Evolutionary conservation across 2,888 invertebrate species (phyloP), one percentile per base, ranked within the genome.

Genomic region (Sinopyrophorus schimmeli): DNA sequence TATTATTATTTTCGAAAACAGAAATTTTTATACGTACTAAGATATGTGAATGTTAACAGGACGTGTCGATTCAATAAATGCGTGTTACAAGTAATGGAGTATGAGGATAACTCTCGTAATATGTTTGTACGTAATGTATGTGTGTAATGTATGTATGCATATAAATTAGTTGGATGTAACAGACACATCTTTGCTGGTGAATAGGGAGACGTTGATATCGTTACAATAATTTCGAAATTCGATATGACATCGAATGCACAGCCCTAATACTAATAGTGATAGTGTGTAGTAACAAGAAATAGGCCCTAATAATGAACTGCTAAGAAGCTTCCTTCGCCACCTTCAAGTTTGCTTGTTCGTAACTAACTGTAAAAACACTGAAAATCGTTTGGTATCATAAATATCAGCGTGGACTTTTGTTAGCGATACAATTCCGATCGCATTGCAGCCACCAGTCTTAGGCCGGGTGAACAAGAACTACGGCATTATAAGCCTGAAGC

Each of bases 361-460:
- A 26, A 34, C 16, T 10, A 42, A 28, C 9, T 40, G 20, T 39
- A 27, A 5, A 28, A 30, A 30, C 31, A 17, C 21, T 10, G 30
- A 31, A 14, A 20, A 32, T 35, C 26, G 35, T 37, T 21, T 34
- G 20, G 11, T 21, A 21, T 21, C 34, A 21, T 17, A 24, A 43
- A 42, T 24, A 38, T 43, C 37, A 38, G 24, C 21, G 30, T 44
- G 37, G 38, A 26, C 43, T 49, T 34, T 27, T 20, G 30, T 38
- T 23, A 47, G 51, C 51, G 51, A 52, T 41, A 66, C 67, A 69
- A 69, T 69, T 69, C 69, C 69, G 60, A 69, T 65, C 67, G 69
- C 69, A 69, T 69, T 69, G 69, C 69, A 69, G 69, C 65, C 67
- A 65, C 65, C 65, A 63, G 61, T 58, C 54, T 52, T 62, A 62